Base-by-base conservation (phyloP, 1,140 invertebrate species). In the Drosophila lacteicornis region DNA sequence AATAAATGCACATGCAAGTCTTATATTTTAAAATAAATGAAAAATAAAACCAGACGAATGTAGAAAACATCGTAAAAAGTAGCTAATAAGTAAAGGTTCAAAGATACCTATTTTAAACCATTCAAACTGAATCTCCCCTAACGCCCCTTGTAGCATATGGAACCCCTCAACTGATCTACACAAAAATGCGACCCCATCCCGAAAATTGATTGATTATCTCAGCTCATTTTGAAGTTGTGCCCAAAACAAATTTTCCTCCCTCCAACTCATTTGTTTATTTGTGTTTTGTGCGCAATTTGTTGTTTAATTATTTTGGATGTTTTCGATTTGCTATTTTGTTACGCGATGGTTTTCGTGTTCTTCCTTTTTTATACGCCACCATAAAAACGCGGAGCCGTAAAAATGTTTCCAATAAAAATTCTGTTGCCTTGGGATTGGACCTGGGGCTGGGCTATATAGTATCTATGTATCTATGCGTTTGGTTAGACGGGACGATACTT, bases 351-450 rank as follows among this genome's bases (percentile, higher is more conserved):
- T 59, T 62, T 60, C 43, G 42, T 79, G 50, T 59, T 57, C 60
- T 67, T 33, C 45, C 57, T 75, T 55, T 75, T 87, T 86, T 87
- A 75, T 73, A 50, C 50, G 63, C 50, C 38, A 53, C 65, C 51
- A 88, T 87, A 88, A 87, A 87, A 87, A 88, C 68, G 71, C 60
- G 61, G 68, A 47, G 59, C 67, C 83, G 75, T 86, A 86, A 86
- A 86, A 86, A 87, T 77, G 83, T 77, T 74, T 77, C 67, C 75
- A 73, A 88, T 88, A 87, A 87, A 87, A 87, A 82, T 70, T 56
- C 45, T 71, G 17, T 42, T 70, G 57, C 49, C 62, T 59, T 78
- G 67, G 46, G 42, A 73, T 63, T 66, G 61, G 75, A 66, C 58
- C 38, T 43, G n/a, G 62, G 33, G 33, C 33, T 15, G n/a, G 33